phyloP scores from a whole-genome alignment of 1,140 invertebrate genomes.

The Drosophila parvula region DNA sequence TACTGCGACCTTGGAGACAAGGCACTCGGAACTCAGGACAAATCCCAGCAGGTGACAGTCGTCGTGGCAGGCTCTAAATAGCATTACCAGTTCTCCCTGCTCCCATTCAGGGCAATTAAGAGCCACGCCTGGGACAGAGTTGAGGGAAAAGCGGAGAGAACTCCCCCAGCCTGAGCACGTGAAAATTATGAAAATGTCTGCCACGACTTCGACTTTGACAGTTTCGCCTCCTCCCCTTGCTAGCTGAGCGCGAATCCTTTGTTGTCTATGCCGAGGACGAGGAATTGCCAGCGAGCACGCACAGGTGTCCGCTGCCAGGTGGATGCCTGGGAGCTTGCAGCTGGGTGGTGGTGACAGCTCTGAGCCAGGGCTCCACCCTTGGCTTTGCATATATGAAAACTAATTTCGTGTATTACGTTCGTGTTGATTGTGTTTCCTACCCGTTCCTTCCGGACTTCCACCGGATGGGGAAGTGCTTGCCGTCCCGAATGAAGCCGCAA shows the following conservation, averaged over 20 bases:
- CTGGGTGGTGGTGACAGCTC: conserved; percentile 37
- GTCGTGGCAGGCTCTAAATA: conserved; percentile 45
- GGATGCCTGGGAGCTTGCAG: conserved; percentile 19
- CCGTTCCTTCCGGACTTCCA: neutral
- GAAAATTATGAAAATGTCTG: conserved; percentile 79
- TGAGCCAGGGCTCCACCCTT: conserved; percentile 23
- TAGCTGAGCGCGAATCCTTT: conserved; percentile 56
- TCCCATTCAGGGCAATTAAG: conserved; percentile 60
- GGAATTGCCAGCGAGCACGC: conserved; percentile 65
- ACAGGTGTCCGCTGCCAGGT: conserved; percentile 40
- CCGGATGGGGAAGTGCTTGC: conserved; percentile 33
- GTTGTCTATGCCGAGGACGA: conserved; percentile 62
- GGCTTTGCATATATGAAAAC: conserved; percentile 58
- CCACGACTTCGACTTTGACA: conserved; percentile 56
- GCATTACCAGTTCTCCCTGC: conserved; percentile 37
- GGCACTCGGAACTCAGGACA: conserved; percentile 25
- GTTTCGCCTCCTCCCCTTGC: conserved; percentile 13
- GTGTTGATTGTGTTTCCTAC: conserved; percentile 49
- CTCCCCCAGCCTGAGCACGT: conserved; percentile 53
- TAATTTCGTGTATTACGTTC: conserved; percentile 59
- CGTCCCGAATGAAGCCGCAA: conserved; percentile 43
- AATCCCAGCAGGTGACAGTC: conserved; percentile 63
- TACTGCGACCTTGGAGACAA: conserved; percentile 35
- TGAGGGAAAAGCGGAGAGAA: neutral
- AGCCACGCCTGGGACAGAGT: conserved; percentile 41